Base-by-base conservation (phyloP, 2,888 invertebrate genomes). In the Platycheirus rosarum region DNA sequence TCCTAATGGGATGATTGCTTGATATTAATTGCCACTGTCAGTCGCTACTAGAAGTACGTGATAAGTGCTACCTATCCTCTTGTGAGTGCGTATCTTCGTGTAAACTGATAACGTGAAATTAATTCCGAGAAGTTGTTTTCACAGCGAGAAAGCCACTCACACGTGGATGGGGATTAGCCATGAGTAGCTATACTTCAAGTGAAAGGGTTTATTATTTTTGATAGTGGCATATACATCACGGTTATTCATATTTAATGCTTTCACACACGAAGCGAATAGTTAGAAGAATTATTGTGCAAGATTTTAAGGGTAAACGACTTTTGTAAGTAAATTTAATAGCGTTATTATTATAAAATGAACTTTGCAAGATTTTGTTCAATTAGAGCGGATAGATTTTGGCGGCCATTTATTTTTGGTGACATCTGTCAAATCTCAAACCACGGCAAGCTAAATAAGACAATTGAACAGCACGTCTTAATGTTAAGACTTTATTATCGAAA, bases 1-100 rank as follows among this genome's bases (percentile, higher is more conserved):
- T 60, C 60, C 77, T 77, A 82, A 82, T 82, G 82, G 82, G 77
- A 79, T 74, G 79, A 79, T 79, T 69, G 79, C 74, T 82, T 62
- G 71, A 82, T 77, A 82, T 77, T 82, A 82, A 82, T 82, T 82
- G 82, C 82, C 71, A 77, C 77, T 82, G 82, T 82, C 82, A 82
- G 82, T 73, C 49, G 77, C 77, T 82, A 82, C 82, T 62, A 77
- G 82, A 82, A 82, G 77, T 82, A 82, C 82, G 82, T 82, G 82
- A 82, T 82, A 82, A 82, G 82, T 82, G 82, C 77, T 77, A 77
- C 77, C 49, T 63, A 69, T 71, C 7, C 51, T 55, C 42, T 73
- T 42, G 48, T 37, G 76, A 68, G 62, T 60, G 60, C 29, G 44
- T 62, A 63, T 35, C 35, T 65, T 26, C 71, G 42, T 68, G 77